Conservation (phyloP, 2,888 invertebrate species). For the Macaria notata region DNA sequence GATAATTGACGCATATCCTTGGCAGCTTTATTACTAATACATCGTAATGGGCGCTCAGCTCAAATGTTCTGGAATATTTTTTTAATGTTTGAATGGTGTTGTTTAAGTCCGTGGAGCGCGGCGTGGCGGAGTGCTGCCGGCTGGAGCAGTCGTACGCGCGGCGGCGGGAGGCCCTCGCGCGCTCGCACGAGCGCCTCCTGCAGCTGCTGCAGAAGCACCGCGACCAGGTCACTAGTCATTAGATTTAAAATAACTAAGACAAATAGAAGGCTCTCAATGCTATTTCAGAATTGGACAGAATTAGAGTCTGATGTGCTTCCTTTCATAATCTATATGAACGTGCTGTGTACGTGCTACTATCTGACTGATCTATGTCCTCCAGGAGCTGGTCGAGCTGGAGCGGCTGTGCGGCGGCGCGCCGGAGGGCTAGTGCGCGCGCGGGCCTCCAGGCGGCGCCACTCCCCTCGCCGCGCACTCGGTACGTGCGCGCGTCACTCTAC, state of each 20-base stretch:
- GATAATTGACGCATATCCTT: too few species aligned
- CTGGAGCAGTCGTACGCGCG: constrained; percentile 89
- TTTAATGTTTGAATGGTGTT: neutral
- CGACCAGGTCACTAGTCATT: constrained; percentile 55
- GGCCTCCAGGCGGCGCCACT: constrained; percentile 13
- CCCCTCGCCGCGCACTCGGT: constrained; percentile 15
- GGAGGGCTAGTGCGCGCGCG: constrained; percentile 50
- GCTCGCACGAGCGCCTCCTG: constrained; percentile 89
- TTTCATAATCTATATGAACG: too few species aligned
- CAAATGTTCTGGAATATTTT: too few species aligned
- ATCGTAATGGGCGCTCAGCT: too few species aligned
- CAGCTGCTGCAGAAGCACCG: constrained; percentile 79
- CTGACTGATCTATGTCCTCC: constrained; percentile 20
- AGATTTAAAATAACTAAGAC: too few species aligned
- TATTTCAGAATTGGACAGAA: too few species aligned
- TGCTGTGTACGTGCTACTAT: too few species aligned
- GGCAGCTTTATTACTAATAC: too few species aligned
- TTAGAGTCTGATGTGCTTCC: too few species aligned
- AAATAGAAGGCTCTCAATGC: too few species aligned
- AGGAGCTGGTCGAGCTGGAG: constrained; percentile 70
- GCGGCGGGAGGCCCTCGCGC: constrained; percentile 88
- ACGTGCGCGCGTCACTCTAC: constrained; percentile 28
- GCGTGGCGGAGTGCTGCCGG: constrained; percentile 93
- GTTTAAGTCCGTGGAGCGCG: constrained; percentile 90
- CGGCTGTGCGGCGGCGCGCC: constrained; percentile 65